These are phyloP conservation scores for Drosophila bunnanda DNA, from an alignment of 2,888 invertebrate species.

Conservation along the genomic window DNA sequence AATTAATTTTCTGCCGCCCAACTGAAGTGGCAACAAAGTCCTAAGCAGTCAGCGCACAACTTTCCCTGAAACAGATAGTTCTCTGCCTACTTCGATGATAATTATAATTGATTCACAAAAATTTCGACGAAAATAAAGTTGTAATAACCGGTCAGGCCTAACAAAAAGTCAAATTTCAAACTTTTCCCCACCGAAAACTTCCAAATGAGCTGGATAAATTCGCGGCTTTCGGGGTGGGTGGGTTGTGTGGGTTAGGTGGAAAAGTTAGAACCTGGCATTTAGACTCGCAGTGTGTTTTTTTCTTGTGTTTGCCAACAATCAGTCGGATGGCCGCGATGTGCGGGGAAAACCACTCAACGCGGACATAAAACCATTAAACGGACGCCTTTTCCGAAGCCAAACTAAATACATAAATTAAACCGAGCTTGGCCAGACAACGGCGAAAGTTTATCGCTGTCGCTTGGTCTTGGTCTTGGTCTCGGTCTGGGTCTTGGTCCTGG, in stretches of 20 bases:
- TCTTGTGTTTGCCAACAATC: constrained; percentile 35
- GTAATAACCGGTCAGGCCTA: constrained; percentile 36
- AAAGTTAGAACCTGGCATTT: constrained; percentile 26
- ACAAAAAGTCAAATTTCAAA: constrained; percentile 41
- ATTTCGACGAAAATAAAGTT: constrained; percentile 25
- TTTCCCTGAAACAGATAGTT: constrained; percentile 13
- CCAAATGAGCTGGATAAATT: constrained; percentile 34
- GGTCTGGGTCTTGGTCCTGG: background rate
- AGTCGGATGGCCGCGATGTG: constrained; percentile 25
- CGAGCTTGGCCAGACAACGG: constrained; percentile 48
- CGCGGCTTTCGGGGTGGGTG: background rate
- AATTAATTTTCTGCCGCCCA: background rate
- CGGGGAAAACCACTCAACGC: constrained; percentile 60
- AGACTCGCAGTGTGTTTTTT: background rate
- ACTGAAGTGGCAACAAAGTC: background rate
- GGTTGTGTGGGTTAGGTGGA: background rate
- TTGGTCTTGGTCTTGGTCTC: background rate
- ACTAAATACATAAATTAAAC: constrained; percentile 78
- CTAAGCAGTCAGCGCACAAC: constrained; percentile 1
- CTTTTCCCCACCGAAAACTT: constrained; percentile 30
- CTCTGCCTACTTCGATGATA: constrained; percentile 31
- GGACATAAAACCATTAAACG: constrained; percentile 69
- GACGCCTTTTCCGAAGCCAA: constrained; percentile 56
- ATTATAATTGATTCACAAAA: constrained; percentile 48
- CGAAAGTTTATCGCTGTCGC: constrained; percentile 39